Percentiles rank a stretch among this genome's conserved stretches.
Evolutionary conservation across 2,113 vertebrate species (phyloP).

Genomic region (Nibea albiflora): DNA sequence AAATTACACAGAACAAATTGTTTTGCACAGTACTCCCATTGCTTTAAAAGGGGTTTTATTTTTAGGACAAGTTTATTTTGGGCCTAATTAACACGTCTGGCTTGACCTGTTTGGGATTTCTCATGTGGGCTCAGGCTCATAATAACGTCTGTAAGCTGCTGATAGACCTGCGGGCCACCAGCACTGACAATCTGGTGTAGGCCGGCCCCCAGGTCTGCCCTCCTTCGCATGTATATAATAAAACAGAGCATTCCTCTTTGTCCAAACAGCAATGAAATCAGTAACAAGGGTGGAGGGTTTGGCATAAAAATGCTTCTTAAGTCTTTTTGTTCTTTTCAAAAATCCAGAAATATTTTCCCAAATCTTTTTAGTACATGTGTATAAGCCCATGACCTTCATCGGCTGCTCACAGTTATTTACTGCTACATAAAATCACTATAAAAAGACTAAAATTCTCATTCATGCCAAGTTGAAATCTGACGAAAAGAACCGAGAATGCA

Average conservation of each 20-base stretch:
- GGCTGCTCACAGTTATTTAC: not conserved
- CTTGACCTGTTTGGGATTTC: constrained; percentile 44
- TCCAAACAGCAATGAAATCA: constrained; percentile 13
- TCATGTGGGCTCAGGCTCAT: constrained; percentile 25
- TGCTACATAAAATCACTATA: not conserved
- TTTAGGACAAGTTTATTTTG: constrained; percentile 42
- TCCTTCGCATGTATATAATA: not conserved
- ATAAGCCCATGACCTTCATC: not conserved
- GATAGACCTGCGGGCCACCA: constrained; percentile 25
- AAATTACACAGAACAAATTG: not conserved
- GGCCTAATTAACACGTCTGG: constrained; percentile 32
- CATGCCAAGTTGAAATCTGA: not conserved
- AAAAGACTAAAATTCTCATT: not conserved
- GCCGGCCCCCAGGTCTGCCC: not conserved
- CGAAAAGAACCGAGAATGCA: not conserved
- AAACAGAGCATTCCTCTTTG: not conserved
- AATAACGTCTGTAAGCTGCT: constrained; percentile 28
- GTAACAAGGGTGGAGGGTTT: not conserved
- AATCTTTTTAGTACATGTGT: not conserved
- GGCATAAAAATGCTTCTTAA: not conserved
- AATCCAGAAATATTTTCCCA: not conserved
- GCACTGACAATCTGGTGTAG: not conserved
- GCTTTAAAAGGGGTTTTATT: constrained; percentile 14
- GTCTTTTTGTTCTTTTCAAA: not conserved
- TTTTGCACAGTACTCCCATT: constrained; percentile 11